Base-by-base conservation (phyloP, 1,140 invertebrate species). In the Bilobella aurantiaca region DNA sequence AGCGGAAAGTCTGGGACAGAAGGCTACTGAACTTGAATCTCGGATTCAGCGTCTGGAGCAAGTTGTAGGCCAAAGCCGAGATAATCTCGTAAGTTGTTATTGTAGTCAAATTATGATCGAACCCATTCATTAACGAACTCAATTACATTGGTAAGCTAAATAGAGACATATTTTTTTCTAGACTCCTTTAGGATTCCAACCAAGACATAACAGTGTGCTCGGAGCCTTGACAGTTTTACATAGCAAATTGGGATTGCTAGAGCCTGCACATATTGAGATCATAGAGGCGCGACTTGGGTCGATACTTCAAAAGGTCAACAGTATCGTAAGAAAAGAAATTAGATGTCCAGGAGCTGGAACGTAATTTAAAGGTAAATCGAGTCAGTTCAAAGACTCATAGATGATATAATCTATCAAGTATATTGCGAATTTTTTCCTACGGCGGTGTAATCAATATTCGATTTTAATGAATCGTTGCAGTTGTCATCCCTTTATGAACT, bases 181-280 rank as follows among this genome's bases (percentile, higher is more conserved):
- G 75, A 70, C 73, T 5, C 69, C 68, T 53, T 65, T 77, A 27
- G 71, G 71, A 27, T 69, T 74, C 14, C 74, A 74, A 74, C 79
- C 74, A 28, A 78, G 75, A 62, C 74, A 77, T 64, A 78, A 78
- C 58, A 79, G 77, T 70, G 62, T 72, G 77, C 68, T 76, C 78
- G 79, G 78, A 46, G 76, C 80, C 58, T 78, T 83, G 2, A 73
- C 76, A 27, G 70, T 78, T 8, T 68, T 83, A n/a, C 80, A 78
- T 63, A 75, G 79, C 30, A 80, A 81, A 65, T 64, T 81, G 30
- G 76, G 77, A 1, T 72, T 83, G 23, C 67, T 83, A 30, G 82
- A 83, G 69, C 77, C 80, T 2, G 64, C 73, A 29, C 78, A 81
- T 65, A 71, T 83, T 32, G 81, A 83, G 42, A 77, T 81, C 62